Conservation (phyloP, 2,797 vertebrate species). For the Leuciscus waleckii region DNA sequence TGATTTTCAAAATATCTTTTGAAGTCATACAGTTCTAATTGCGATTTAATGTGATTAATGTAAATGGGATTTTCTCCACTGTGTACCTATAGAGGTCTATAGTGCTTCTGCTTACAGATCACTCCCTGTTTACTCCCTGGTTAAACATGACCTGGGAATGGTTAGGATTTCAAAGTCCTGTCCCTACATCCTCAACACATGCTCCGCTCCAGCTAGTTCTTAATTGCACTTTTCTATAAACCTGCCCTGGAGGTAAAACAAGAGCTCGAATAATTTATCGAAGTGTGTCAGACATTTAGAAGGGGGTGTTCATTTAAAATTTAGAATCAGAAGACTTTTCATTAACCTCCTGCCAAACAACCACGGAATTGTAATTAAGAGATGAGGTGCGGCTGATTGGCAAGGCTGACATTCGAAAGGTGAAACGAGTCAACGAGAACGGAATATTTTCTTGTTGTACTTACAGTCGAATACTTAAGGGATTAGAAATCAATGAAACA, state of each 20-base stretch:
- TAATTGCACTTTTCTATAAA: constrained; percentile 65
- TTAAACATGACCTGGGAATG: background rate
- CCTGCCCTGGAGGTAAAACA: constrained; percentile 59
- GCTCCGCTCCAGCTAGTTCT: constrained; percentile 40
- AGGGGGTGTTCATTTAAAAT: constrained; percentile 66
- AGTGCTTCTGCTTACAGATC: background rate
- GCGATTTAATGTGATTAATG: too few relatives aligned
- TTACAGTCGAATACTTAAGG: constrained; percentile 15
- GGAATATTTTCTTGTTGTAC: constrained; percentile 11
- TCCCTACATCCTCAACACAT: constrained; percentile 2
- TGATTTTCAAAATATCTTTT: background rate
- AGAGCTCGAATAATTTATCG: constrained; percentile 64
- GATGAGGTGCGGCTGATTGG: constrained; percentile 45
- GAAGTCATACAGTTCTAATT: background rate
- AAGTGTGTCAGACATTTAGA: constrained; percentile 63
- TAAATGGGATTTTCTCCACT: background rate
- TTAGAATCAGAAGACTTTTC: constrained; percentile 59
- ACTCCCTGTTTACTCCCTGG: background rate
- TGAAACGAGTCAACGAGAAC: constrained; percentile 32
- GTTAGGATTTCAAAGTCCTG: constrained; percentile 7
- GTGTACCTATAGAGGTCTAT: background rate
- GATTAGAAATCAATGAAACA: constrained; percentile 22
- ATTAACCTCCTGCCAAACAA: constrained; percentile 56
- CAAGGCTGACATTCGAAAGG: constrained; percentile 33
- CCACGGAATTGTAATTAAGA: constrained; percentile 54